Evolutionary conservation across 1,140 invertebrate genomes (phyloP), one percentile per base, ranked within the genome.

Genomic region (Lasioglossum baleicum): DNA sequence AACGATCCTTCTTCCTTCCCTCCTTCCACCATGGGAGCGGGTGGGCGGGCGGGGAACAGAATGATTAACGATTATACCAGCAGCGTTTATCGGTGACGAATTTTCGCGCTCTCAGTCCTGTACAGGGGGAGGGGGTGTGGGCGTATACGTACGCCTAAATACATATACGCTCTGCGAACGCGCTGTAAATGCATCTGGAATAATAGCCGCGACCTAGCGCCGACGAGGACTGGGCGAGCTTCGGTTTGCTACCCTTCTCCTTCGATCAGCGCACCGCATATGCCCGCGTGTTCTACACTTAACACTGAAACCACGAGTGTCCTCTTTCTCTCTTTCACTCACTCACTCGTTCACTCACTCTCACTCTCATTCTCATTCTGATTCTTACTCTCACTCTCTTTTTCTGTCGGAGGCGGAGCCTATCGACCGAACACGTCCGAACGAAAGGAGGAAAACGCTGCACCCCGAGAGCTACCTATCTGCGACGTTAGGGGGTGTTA

Each of bases 171-270:
- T 75, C 20, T 87, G 83, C 84, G 88, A 89, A 90, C 73, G 78
- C 65, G 73, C 20, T 87, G 83, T 86, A 89, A 89, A 90, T 89
- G 87, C 86, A 88, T 88, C 69, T 87, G 89, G 51, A 53, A 53
- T 85, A 90, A 89, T 89, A 83, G 81, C 83, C 86, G 81, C 77
- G 71, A 82, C 65, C 69, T 80, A 48, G 44, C 66, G 82, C 79
- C 81, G 86, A 79, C 80, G 77, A 56, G 64, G 66, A 83, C 22
- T 73, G 66, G 51, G 51, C 15, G 15, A 20, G 15, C 15, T 56
- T 51, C 15, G 15, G 51, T 20, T 56, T 20, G 51, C 51, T 20
- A 56, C 51, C 15, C 44, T 35, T 26, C 65, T 42, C n/a, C 35
- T 71, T 83, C 82, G 73, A 78, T 80, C 76, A 75, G 53, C 61